Percentiles rank a stretch among this genome's conserved stretches.
phyloP scores from a whole-genome alignment of 2,797 vertebrate species.

The Botia almorhae region DNA sequence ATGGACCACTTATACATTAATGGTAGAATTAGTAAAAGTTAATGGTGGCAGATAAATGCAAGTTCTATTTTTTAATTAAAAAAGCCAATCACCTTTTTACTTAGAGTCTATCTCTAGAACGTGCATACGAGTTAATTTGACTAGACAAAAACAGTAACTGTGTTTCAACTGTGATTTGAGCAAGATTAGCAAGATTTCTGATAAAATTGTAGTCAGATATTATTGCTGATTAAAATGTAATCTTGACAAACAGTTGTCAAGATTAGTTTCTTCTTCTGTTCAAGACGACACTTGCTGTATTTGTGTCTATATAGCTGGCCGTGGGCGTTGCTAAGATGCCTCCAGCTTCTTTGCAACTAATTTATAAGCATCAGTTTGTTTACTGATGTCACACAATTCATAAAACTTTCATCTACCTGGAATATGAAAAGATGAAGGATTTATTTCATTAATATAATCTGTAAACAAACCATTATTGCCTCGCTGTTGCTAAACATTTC shows the following conservation, averaged over 20 bases:
- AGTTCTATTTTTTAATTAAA: background rate
- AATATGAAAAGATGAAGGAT: conserved; percentile 31
- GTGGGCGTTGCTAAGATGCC: background rate
- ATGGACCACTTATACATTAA: background rate
- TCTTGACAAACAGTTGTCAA: no score
- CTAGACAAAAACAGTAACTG: background rate
- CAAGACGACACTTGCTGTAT: background rate
- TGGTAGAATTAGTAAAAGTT: background rate
- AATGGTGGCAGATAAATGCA: background rate
- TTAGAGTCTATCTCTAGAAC: background rate
- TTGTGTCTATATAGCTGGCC: background rate
- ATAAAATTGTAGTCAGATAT: no score
- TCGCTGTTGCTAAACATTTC: conserved; percentile 9
- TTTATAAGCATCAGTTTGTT: background rate
- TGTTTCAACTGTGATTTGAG: no score
- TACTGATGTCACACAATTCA: background rate
- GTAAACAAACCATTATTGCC: conserved; percentile 26
- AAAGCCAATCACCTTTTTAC: background rate
- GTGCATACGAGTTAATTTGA: background rate
- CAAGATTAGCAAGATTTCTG: no score
- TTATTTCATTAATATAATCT: conserved; percentile 25
- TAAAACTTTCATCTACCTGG: conserved; percentile 8
- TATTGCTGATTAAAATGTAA: no score
- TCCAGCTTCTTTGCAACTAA: background rate
- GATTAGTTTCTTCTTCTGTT: background rate